A percentile compares a stretch with the other conserved stretches of the same genome.
These are phyloP conservation scores for Chymomyza fuscimana DNA, from an alignment of 2,888 invertebrate species.

Conservation along the genomic window DNA sequence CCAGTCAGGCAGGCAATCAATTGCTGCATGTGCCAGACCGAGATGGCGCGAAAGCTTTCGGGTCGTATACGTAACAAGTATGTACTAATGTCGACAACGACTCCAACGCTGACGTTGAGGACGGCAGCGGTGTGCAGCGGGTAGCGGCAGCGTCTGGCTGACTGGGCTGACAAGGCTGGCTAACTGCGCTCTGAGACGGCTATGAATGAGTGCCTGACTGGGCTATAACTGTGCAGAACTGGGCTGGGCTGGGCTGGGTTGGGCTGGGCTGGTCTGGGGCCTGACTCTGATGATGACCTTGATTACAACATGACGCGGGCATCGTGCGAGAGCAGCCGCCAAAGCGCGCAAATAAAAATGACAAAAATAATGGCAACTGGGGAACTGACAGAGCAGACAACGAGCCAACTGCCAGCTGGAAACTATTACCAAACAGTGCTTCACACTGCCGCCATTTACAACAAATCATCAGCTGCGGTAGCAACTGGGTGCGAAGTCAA, in stretches of 20 bases:
- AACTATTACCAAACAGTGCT: constrained; percentile 8
- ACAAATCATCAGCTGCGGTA: constrained; percentile 58
- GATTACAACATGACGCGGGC: constrained; percentile 61
- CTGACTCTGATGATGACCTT: constrained; percentile 62
- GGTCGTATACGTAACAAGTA: constrained; percentile 33
- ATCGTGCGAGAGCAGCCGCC: constrained; percentile 7
- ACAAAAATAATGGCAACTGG: constrained; percentile 59
- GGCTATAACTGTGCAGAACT: background rate
- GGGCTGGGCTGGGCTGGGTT: no score
- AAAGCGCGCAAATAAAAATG: constrained; percentile 65
- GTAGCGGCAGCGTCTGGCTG: background rate
- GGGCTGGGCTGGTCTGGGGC: background rate
- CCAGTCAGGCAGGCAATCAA: constrained; percentile 44
- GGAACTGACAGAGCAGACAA: constrained; percentile 34
- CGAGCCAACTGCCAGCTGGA: constrained; percentile 13
- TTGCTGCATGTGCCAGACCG: constrained; percentile 40
- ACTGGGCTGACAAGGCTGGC: constrained; percentile 47
- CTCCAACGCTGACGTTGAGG: background rate
- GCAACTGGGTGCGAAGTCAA: constrained; percentile 65
- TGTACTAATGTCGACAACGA: constrained; percentile 57
- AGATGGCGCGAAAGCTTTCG: constrained; percentile 61
- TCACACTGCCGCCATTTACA: constrained; percentile 29
- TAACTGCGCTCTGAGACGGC: constrained; percentile 53
- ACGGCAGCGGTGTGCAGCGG: background rate
- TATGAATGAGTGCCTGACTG: constrained; percentile 45